Evolutionary conservation across 2,797 vertebrate genomes (phyloP).

Genomic region (Anguilla anguilla): DNA sequence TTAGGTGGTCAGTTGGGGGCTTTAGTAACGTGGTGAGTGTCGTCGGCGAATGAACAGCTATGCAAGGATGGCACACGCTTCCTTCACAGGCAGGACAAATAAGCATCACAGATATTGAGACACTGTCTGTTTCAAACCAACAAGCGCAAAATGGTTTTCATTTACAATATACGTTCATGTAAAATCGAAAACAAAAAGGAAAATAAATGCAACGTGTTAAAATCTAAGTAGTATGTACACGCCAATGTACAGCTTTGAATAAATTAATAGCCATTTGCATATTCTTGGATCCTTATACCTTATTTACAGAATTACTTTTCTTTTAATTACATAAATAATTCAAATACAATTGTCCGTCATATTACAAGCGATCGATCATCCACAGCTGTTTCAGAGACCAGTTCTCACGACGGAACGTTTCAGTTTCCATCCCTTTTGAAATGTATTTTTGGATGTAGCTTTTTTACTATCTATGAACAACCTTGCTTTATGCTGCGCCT

Average conservation of each 20-base stretch:
- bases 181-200: constrained; percentile 72
- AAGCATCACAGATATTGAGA: constrained; percentile 77
- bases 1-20: constrained; percentile 40
- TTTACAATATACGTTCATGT: constrained; percentile 90
- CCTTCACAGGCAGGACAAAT: constrained; percentile 75
- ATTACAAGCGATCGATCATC: constrained; percentile 61
- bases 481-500: neutral
- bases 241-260: constrained; percentile 98
- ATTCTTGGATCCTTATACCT: constrained; percentile 94
- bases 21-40: constrained; percentile 54
- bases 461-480: constrained; percentile 31
- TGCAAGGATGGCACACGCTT: constrained; percentile 78
- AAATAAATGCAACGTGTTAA: constrained; percentile 83
- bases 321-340: constrained; percentile 99
- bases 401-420: constrained; percentile 48
- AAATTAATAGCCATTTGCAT: constrained; percentile 99
- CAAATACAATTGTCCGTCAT: constrained; percentile 69
- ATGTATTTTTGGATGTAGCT: constrained; percentile 61
- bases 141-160: constrained; percentile 87
- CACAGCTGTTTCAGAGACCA: constrained; percentile 42
- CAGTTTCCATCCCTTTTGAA: constrained; percentile 65
- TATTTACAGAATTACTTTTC: constrained; percentile 94
- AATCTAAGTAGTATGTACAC: constrained; percentile 97
- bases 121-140: constrained; percentile 76
- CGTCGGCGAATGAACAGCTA: constrained; percentile 58